Evolutionary conservation across 1,140 invertebrate species (phyloP).

Genomic region (Tribolium castaneum): DNA sequence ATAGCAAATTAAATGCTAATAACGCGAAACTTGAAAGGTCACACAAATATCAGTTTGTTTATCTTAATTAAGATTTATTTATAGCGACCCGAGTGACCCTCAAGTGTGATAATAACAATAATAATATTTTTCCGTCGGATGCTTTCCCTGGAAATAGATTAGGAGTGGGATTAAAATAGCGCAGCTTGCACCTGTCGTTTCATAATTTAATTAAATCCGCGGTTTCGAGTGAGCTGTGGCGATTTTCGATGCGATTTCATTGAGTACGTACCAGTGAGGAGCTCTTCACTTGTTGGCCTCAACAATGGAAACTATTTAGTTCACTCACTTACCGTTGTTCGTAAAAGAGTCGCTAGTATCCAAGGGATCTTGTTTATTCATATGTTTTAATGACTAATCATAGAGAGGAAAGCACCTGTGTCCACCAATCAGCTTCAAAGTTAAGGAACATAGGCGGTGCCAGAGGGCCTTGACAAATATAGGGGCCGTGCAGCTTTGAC

Average conservation of each 20-base stretch:
- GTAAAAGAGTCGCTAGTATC: constrained; percentile 59
- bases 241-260: constrained; percentile 4
- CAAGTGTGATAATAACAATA: background rate
- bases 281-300: constrained; percentile 39
- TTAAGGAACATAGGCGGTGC: constrained; percentile 58
- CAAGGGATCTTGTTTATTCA: constrained; percentile 53
- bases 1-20: background rate
- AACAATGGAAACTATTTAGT: constrained; percentile 52
- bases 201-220: background rate
- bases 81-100: background rate
- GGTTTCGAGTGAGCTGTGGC: background rate
- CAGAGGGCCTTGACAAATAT: constrained; percentile 61
- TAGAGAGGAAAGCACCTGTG: constrained; percentile 53
- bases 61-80: background rate
- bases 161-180: background rate
- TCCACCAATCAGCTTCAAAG: constrained; percentile 57
- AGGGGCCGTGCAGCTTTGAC: constrained; percentile 61
- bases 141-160: too few relatives aligned
- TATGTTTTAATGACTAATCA: constrained; percentile 60
- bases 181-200: background rate
- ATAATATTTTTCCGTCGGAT: background rate
- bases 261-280: constrained; percentile 8
- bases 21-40: background rate
- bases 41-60: background rate
- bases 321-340: constrained; percentile 48